A percentile compares a stretch with the other conserved stretches of the same genome.
Conservation (phyloP, 2,888 invertebrate species). For the Plebejus argus region DNA sequence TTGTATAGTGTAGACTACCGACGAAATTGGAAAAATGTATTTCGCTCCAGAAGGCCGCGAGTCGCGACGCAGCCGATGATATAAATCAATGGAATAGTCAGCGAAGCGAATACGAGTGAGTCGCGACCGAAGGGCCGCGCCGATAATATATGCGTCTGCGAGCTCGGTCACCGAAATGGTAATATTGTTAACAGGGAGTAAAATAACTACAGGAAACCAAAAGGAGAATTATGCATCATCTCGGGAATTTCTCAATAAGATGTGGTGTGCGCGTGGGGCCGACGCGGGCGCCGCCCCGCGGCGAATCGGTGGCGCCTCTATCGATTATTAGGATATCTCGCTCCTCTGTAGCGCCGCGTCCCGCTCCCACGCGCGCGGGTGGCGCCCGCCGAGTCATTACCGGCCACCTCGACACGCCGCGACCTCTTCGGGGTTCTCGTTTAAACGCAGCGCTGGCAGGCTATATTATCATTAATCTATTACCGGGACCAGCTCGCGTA, state of each 20-base stretch:
- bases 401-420: slow-evolving; percentile 52
- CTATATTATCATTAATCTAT: slow-evolving; percentile 80
- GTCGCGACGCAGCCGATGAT: slow-evolving; percentile 47
- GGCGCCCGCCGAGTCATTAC: slow-evolving; percentile 58
- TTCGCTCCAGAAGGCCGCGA: slow-evolving; percentile 40
- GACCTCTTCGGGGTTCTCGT: slow-evolving; percentile 57
- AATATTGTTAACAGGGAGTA: slow-evolving; percentile 78
- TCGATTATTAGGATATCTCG: slow-evolving; percentile 60
- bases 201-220: slow-evolving; percentile 72
- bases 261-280: slow-evolving; percentile 72
- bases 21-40: neutral
- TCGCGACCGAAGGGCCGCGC: slow-evolving; percentile 49
- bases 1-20: neutral
- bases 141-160: slow-evolving; percentile 73
- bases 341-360: slow-evolving; percentile 51
- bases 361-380: slow-evolving; percentile 59
- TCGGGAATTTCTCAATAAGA: slow-evolving; percentile 79
- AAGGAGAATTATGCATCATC: slow-evolving; percentile 75
- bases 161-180: slow-evolving; percentile 70
- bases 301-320: slow-evolving; percentile 70
- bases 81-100: slow-evolving; percentile 61
- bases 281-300: slow-evolving; percentile 71
- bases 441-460: slow-evolving; percentile 64
- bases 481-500: slow-evolving; percentile 65
- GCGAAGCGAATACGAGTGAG: slow-evolving; percentile 51